These are phyloP conservation scores for Erythrocebus patas DNA, from an alignment of 2,113 vertebrate species.

Conservation along the genomic window DNA sequence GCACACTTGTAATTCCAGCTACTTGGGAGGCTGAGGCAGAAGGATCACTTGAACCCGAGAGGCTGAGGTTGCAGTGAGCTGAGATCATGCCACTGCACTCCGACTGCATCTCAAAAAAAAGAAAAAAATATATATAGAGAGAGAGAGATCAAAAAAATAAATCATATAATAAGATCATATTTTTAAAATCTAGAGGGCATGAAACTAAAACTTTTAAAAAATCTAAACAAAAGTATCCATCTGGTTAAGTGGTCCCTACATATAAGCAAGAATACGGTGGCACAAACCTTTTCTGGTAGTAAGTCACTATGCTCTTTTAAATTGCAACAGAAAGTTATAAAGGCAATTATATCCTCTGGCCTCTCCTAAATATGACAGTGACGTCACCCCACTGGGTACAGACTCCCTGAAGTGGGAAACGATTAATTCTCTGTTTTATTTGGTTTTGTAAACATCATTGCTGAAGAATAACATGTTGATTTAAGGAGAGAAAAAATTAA, in stretches of 20 bases:
- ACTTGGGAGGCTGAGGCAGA: too few species aligned
- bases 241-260: slow-evolving; percentile 2
- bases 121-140: fast-evolving
- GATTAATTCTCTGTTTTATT: neutral
- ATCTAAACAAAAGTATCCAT: neutral
- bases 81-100: too few species aligned
- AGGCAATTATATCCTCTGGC: neutral
- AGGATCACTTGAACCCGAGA: too few species aligned
- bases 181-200: slow-evolving; percentile 15
- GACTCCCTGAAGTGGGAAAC: neutral
- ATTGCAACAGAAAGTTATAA: slow-evolving; percentile 36
- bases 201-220: neutral
- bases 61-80: too few species aligned
- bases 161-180: neutral
- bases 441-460: neutral
- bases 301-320: neutral
- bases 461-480: slow-evolving; percentile 6
- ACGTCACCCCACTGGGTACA: neutral
- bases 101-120: too few species aligned
- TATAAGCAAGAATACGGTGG: neutral
- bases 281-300: neutral
- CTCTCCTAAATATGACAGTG: slow-evolving; percentile 12
- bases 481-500: neutral
- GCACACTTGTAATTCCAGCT: too few species aligned
- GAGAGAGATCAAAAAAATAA: neutral